Evolutionary conservation across 64 coral and sea anemone genomes (phyloP), one percentile per base, ranked within the genome.

Genomic region (Astreopora myriophthalma): DNA sequence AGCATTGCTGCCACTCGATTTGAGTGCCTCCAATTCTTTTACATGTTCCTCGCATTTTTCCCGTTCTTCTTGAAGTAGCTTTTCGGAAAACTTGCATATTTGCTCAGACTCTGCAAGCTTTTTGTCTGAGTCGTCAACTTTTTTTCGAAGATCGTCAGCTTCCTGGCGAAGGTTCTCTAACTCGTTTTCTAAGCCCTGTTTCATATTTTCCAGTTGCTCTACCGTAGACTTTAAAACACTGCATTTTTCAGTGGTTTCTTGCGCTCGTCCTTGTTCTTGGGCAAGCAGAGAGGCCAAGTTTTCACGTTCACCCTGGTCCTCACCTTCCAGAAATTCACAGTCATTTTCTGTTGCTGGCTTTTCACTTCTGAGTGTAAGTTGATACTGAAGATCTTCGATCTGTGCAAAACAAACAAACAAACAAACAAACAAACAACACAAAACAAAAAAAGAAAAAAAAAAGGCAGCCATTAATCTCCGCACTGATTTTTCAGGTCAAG

Each of bases 11-110:
- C 34, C 76, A 34, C 1, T 35, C 26, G 76, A n/a, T 52, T 76
- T 77, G 33, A 64, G 35, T 26, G 75, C 46, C 10, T 77, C 26
- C n/a, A 74, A 30, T 6, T 77, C 73, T 38, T 64, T 77, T 8
- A 35, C 52, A 26, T 76, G 52, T 51, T 89, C 65, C 0, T 77
- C 34, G 14, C 61, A 89, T 55, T 44, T 64, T 22, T 60, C 86
- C 1, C 28, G 20, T n/a, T 77, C 60, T 14, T 65, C 58, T 3
- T 34, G 2, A 7, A 77, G 73, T 3, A 11, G 52, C 24, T 89
- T 26, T 42, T 89, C 33, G 3, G 60, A 76, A n/a, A 58, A 17
- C 11, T 76, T 35, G 3, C 52, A 65, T 8, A 20, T 35, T 76
- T 67, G 49, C n/a, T 89, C 71, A 4, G 76, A 60, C 28, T 80